phyloP scores from a whole-genome alignment of 2,113 vertebrate genomes.

The Crotalus viridis region DNA sequence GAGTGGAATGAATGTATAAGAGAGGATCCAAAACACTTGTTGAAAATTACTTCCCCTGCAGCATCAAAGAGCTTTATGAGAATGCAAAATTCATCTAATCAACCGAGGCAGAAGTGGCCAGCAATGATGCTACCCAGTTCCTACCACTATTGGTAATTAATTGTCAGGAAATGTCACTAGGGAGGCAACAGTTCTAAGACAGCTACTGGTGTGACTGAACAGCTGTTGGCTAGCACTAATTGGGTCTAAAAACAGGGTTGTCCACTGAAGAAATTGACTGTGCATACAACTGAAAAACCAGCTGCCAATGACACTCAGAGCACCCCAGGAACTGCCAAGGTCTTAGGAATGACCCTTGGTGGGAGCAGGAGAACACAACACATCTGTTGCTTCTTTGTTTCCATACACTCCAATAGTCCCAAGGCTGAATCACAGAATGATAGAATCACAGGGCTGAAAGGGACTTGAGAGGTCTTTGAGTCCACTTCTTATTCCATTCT shows the following conservation, averaged over 20 bases:
- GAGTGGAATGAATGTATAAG: not conserved
- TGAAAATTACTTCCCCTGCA: not conserved
- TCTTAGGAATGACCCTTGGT: not conserved
- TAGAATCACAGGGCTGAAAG: no score
- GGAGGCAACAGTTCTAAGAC: not conserved
- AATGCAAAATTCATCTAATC: not conserved
- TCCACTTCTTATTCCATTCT: no score
- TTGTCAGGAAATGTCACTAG: not conserved
- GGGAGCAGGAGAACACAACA: not conserved
- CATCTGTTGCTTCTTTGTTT: no score
- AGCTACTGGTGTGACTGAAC: not conserved
- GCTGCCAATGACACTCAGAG: not conserved
- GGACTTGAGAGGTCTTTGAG: no score
- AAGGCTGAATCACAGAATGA: no score
- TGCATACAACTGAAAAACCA: not conserved
- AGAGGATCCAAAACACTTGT: not conserved
- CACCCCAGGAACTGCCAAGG: not conserved
- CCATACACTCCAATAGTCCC: no score
- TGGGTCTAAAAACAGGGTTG: not conserved
- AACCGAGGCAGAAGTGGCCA: not conserved
- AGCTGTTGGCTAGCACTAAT: slow-evolving; percentile 8
- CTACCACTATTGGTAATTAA: not conserved
- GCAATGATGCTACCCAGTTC: no score
- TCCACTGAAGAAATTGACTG: not conserved
- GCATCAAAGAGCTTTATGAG: not conserved